Conservation (phyloP, 37 sponge, comb jelly and placozoan genomes). For the Ephydatia muelleri region DNA sequence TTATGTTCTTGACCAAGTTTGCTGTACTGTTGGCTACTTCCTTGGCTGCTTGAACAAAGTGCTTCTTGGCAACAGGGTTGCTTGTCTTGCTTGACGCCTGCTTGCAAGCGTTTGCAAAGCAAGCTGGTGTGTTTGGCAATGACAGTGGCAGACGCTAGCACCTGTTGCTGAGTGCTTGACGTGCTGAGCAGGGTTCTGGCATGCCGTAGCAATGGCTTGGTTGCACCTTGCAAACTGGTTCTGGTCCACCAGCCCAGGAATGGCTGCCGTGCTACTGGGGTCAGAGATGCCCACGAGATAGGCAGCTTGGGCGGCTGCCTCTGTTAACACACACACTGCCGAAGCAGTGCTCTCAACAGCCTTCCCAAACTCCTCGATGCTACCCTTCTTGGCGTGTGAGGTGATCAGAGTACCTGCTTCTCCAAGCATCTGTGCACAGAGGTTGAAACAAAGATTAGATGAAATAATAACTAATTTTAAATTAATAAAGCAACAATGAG, state of each 20-base stretch:
- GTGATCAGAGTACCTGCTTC: conserved; percentile 71
- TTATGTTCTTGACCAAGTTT: conserved; percentile 46
- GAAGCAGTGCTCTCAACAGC: conserved; percentile 57
- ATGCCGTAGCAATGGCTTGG: conserved; percentile 86
- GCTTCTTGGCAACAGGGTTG: conserved; percentile 97
- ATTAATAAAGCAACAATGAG: neutral
- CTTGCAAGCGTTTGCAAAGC: conserved; percentile 96
- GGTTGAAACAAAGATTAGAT: too few relatives aligned
- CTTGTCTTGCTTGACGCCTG: conserved; percentile 83
- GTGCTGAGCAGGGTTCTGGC: conserved; percentile 80
- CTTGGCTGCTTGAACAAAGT: conserved; percentile 98
- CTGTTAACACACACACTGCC: conserved; percentile 77
- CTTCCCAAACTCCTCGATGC: conserved; percentile 59
- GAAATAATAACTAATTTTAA: too few relatives aligned
- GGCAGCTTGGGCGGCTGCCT: conserved; percentile 85
- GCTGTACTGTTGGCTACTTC: conserved; percentile 81
- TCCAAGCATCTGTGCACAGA: conserved; percentile 71
- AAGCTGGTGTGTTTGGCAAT: conserved; percentile 98
- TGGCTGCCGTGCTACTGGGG: conserved; percentile 84
- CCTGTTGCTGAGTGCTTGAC: conserved; percentile 74
- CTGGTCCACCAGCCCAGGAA: conserved; percentile 88
- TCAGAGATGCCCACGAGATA: conserved; percentile 96
- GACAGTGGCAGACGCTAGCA: conserved; percentile 93
- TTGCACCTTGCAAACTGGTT: conserved; percentile 82
- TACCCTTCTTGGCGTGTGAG: conserved; percentile 67